Evolutionary conservation across 1,140 invertebrate genomes (phyloP).

Genomic region (Rhagoletis zephyria): DNA sequence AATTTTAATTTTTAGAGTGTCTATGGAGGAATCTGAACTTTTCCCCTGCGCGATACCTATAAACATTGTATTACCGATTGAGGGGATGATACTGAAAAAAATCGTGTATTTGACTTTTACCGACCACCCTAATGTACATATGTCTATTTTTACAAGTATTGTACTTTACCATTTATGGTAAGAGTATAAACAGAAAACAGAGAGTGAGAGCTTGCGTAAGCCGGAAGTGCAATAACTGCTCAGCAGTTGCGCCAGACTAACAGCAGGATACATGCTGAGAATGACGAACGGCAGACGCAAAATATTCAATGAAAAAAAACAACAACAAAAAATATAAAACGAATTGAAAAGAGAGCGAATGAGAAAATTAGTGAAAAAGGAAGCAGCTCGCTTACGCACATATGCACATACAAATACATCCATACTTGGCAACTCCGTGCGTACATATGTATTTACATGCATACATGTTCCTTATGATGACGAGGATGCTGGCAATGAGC

Average conservation of each 20-base stretch:
- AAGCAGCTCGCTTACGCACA: not conserved
- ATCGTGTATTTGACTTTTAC: too few species aligned
- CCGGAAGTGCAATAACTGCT: slow-evolving; percentile 6
- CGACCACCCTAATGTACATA: not conserved
- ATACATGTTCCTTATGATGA: not conserved
- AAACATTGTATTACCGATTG: too few species aligned
- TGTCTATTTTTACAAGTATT: not conserved
- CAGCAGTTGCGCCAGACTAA: not conserved
- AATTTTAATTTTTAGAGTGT: too few species aligned
- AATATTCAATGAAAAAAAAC: not conserved
- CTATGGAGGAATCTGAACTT: too few species aligned
- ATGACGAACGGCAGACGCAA: not conserved
- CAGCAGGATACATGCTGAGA: not conserved
- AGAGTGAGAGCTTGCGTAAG: not conserved
- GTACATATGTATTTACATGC: not conserved
- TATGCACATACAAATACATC: not conserved
- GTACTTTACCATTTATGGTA: not conserved
- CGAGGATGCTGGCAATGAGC: slow-evolving; percentile 45
- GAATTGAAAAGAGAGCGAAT: not conserved
- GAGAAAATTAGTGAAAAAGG: not conserved
- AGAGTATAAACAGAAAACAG: not conserved
- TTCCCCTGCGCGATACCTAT: too few species aligned
- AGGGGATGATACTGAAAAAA: too few species aligned
- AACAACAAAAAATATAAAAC: not conserved
- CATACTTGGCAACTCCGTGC: too few species aligned